Percentiles rank a stretch among this genome's conserved stretches.
phyloP scores from a whole-genome alignment of 64 coral and sea anemone species.

The Stichodactyla helianthus region DNA sequence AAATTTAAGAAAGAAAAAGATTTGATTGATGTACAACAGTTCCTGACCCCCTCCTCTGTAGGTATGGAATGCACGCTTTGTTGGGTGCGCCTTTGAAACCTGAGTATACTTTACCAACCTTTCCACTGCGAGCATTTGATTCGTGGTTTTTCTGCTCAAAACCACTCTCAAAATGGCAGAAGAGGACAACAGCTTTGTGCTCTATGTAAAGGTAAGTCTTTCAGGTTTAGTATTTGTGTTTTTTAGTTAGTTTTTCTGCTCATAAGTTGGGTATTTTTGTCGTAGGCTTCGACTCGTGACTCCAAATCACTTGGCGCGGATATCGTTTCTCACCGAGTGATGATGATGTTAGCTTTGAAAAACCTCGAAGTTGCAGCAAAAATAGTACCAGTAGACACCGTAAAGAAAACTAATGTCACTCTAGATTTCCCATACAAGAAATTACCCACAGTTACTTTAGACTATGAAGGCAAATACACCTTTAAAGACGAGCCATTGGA shows the following conservation, averaged over 20 bases:
- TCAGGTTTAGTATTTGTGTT: background rate
- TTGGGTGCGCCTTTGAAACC: conserved; percentile 27
- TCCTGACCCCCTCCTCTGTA: background rate
- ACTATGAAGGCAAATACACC: conserved; percentile 2
- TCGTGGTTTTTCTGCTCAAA: background rate
- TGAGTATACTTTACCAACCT: background rate
- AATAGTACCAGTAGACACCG: conserved; percentile 16
- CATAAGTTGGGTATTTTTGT: background rate
- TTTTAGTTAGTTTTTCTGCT: background rate
- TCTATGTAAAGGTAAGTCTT: conserved; percentile 12
- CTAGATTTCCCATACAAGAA: conserved; percentile 33
- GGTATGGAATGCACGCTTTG: background rate
- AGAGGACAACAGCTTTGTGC: conserved; percentile 3
- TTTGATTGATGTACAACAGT: background rate
- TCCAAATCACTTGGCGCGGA: conserved; percentile 18
- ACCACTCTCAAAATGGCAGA: conserved; percentile 8
- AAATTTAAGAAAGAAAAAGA: background rate
- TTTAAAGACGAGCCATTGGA: conserved; percentile 14
- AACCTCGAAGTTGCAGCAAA: conserved; percentile 8
- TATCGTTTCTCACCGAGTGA: conserved; percentile 14
- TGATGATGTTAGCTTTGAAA: conserved; percentile 36
- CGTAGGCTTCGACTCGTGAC: conserved; percentile 18
- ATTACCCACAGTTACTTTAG: conserved; percentile 1
- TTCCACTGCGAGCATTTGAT: background rate
- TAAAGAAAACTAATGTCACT: conserved; percentile 22